Conservation (phyloP, 2,888 invertebrate genomes). For the Caenorhabditis sp. region DNA sequence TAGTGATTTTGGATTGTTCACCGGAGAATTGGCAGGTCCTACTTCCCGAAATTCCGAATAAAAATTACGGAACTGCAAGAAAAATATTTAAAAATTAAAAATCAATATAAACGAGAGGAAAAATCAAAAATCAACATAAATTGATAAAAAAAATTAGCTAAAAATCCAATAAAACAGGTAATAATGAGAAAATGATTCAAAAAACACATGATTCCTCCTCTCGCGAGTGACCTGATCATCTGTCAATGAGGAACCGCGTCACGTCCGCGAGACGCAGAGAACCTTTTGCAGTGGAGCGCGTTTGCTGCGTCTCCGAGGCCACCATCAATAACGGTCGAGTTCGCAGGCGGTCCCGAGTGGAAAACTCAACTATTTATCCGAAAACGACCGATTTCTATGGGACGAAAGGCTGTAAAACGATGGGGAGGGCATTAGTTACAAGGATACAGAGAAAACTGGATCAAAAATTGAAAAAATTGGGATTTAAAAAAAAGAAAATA, state of each 20-base stretch:
- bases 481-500: neutral
- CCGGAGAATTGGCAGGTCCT: too few species aligned
- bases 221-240: slow-evolving; percentile 26
- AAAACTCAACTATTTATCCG: neutral
- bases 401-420: slow-evolving; percentile 3
- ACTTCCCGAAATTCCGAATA: too few species aligned
- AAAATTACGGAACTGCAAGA: too few species aligned
- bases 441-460: too few species aligned
- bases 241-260: neutral
- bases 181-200: slow-evolving; percentile 2
- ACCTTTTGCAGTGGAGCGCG: slow-evolving; percentile 33
- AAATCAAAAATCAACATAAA: neutral
- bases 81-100: slow-evolving; percentile 18
- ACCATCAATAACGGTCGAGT: too few species aligned
- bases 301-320: slow-evolving; percentile 18
- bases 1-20: slow-evolving; percentile 25
- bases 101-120: slow-evolving; percentile 9
- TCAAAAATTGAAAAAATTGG: slow-evolving; percentile 3
- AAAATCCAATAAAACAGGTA: neutral
- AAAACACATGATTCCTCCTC: slow-evolving; percentile 53
- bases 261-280: slow-evolving; percentile 22
- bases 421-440: neutral
- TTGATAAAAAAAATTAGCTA: neutral
- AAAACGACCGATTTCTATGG: too few species aligned
- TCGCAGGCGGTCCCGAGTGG: neutral